Conservation (phyloP, 1,140 invertebrate genomes). For the Uloborus diversus region DNA sequence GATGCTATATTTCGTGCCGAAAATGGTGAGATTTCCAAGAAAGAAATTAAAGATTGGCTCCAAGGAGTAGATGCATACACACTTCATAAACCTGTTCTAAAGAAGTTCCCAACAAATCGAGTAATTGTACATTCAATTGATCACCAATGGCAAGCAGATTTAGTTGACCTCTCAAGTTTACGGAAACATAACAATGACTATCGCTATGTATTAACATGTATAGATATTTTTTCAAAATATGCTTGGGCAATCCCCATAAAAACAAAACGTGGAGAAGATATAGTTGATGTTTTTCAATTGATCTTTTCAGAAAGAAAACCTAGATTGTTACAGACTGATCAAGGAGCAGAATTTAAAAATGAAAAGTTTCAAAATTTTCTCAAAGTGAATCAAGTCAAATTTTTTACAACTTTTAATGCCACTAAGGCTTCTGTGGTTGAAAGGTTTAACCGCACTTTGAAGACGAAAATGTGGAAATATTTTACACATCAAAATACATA, state of each 20-base stretch:
- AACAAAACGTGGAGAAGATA: constrained; percentile 49
- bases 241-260: constrained; percentile 58
- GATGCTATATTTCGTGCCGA: constrained; percentile 11
- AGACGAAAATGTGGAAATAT: constrained; percentile 65
- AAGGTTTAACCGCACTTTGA: constrained; percentile 67
- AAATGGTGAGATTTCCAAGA: neutral
- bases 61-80: constrained; percentile 16
- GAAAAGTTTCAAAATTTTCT: constrained; percentile 61
- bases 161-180: constrained; percentile 1
- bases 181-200: constrained; percentile 1
- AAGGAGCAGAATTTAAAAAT: constrained; percentile 54
- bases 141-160: constrained; percentile 5
- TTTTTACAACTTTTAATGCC: constrained; percentile 65
- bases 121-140: constrained; percentile 8
- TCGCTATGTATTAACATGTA: constrained; percentile 17
- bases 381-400: constrained; percentile 63
- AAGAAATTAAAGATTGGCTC: neutral
- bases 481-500: constrained; percentile 65
- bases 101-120: constrained; percentile 4
- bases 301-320: constrained; percentile 40
- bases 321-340: constrained; percentile 41
- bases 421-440: constrained; percentile 68
- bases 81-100: neutral
- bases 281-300: constrained; percentile 24
- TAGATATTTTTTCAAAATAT: constrained; percentile 59